Base-by-base conservation (phyloP, 2,888 invertebrate genomes). In the Boloria selene region DNA sequence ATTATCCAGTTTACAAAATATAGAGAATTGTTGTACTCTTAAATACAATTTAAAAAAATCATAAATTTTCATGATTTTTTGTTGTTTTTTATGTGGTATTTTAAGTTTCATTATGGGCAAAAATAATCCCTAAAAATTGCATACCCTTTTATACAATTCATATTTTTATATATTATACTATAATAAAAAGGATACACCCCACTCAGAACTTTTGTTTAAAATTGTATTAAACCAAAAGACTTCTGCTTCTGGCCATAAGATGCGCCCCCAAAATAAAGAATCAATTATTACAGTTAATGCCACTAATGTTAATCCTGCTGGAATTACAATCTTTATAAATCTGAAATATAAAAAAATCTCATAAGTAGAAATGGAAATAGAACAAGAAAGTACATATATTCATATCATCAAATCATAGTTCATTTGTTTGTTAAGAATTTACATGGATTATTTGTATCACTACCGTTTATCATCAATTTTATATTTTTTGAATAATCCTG, bases 221-320 rank as follows among this genome's bases (percentile, higher is more conserved):
- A 99, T 91, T 0, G 97, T 96, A 85, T 99, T 99, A 90, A 96
- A 99, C 95, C 96, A 98, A 72, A 99, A 94, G 2, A 99, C 99
- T 92, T 98, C 97, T 14, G 97, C 98, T 93, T 99, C 99, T 0
- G 99, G 99, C 99, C 99, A 99, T 26, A 98, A 79, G 54, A 95
- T 83, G 61, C 97, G 93, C 65, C 94, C 94, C 99, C 99, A 99
- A 86, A 99, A 98, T 76, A 97, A 93, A 0, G 99, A 98, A 88
- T 99, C 99, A 50, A 99, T 93, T 7, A 93, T 81, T 50, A 98
- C 93, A 0, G 98, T 97, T 6, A 96, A 78, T 6, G 92, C 92
- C 76, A 97, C 85, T 78, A 95, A 93, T 45, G 93, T 89, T 52
- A 95, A 75, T 26, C 96, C 97, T 47, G 95, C 94, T 45, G 97